Base-by-base conservation (phyloP, 2,113 vertebrate genomes). In the Bambusicola thoracicus region DNA sequence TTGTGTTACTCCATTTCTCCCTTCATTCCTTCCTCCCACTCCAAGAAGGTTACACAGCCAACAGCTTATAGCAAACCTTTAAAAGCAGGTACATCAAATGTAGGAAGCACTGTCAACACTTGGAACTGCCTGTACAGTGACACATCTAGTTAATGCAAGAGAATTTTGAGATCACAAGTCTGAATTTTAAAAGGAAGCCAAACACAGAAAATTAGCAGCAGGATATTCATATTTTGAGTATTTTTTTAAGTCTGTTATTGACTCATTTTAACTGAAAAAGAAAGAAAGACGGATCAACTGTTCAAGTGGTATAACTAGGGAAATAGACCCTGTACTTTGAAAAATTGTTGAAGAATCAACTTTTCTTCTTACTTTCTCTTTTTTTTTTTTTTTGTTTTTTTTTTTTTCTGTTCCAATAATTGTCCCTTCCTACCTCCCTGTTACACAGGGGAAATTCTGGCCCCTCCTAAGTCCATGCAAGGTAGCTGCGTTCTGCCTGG, bases 1-100 rank as follows among this genome's bases (percentile, higher is more conserved):
- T 75, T 29, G 7, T 51, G 77, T 80, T 93, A 92, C 30, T 84
- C 34, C 21, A 25, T 78, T 49, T 53, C 20, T 11, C 66, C 40
- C 51, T 69, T 90, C 4, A 1, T 73, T 93, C 11, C 4, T 85
- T 68, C 69, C 29, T 48, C 73, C 49, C 22, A 36, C 61, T 55
- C 4, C 0, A 0, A 86, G 20, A 8, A 34, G 61, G 24, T 5
- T 73, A 43, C 7, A 2, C 22, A 92, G 62, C 8, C 20, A 51
- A 8, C 58, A 58, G 17, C 27, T 85, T 41, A 27, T 6, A 25
- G 49, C 38, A 91, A 76, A 68, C 24, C n/a, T 87, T 40, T 65
- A 24, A 94, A 93, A 77, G 36, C 53, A 78, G 53, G 13, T 80
- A 25, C 24, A 19, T 59, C 69, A 29, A 30, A 67, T 48, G 40